phyloP scores from a whole-genome alignment of 2,797 vertebrate genomes.

The Gobionotothen gibberifrons region DNA sequence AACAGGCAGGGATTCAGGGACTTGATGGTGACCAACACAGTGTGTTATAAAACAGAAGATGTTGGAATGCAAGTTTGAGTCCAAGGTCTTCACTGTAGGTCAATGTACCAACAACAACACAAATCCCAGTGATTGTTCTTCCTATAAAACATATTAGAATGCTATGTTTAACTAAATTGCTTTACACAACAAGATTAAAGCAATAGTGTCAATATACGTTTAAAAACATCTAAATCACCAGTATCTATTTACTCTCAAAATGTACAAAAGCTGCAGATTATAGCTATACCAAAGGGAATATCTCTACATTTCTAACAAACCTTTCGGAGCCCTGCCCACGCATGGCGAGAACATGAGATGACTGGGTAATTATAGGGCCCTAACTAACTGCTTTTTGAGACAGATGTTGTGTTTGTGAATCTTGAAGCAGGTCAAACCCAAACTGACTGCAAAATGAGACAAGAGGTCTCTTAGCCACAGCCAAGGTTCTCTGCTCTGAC shows the following conservation, averaged over 20 bases:
- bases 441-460: slow-evolving; percentile 75
- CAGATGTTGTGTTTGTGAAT: slow-evolving; percentile 75
- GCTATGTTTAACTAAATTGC: background rate
- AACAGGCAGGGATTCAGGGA: background rate
- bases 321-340: background rate
- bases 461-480: slow-evolving; percentile 71
- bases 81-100: background rate
- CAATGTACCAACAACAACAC: background rate
- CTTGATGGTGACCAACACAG: slow-evolving; percentile 1
- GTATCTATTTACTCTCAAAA: background rate
- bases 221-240: background rate
- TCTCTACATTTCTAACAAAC: background rate
- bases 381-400: slow-evolving; percentile 54
- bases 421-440: slow-evolving; percentile 68
- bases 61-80: slow-evolving; percentile 12
- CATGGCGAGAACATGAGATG: slow-evolving; percentile 17
- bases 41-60: slow-evolving; percentile 8
- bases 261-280: background rate
- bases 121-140: background rate
- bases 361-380: slow-evolving; percentile 46
- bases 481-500: slow-evolving; percentile 74
- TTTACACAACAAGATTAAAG: background rate
- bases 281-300: slow-evolving; percentile 11
- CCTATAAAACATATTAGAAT: background rate
- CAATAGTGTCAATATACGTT: background rate